Evolutionary conservation across 2,797 vertebrate genomes (phyloP), one percentile per base, ranked within the genome.

Genomic region (Nannoperca australis): DNA sequence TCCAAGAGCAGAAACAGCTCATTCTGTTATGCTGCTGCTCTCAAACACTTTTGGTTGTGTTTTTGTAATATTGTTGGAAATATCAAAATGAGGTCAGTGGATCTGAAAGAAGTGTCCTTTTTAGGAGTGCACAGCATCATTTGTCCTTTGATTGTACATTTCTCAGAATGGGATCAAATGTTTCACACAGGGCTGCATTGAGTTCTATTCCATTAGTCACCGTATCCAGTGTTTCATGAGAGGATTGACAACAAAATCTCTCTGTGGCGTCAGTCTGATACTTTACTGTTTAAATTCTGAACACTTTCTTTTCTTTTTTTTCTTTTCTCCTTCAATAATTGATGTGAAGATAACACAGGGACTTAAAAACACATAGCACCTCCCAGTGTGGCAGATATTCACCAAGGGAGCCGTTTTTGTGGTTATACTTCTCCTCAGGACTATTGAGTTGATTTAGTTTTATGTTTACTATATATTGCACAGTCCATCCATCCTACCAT

Each of bases 1-100:
- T 86, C 65, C 69, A 66, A 63, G 38, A 81, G 73, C 59, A 85
- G 65, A 77, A 64, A 36, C 55, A 65, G 63, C 40, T 64, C 38
- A 75, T 86, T 85, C 47, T 65, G 76, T 20, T 74, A 49, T 58
- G 54, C 12, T 13, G 42, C 27, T 58, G 66, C 44, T 82, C 14
- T 58, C 36, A 84, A 54, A 81, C 20, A 51, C 5, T 45, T 51
- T n/a, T 24, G 3, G 5, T 3, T 59, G 0, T 1, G n/a, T 63
- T 69, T 17, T 4, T 50, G 10, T 11, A 38, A 38, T 36, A 38
- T 38, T 4, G 5, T 44, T 75, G 20, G 24, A 27, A 27, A 27
- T 27, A 27, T 27, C 24, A 27, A 74, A 85, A 78, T 55, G 15
- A 82, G 58, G 68, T 85, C 73, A 71, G 54, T 45, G 51, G 64